phyloP scores from a whole-genome alignment of 2,888 invertebrate genomes.

The Oscheius onirici region DNA sequence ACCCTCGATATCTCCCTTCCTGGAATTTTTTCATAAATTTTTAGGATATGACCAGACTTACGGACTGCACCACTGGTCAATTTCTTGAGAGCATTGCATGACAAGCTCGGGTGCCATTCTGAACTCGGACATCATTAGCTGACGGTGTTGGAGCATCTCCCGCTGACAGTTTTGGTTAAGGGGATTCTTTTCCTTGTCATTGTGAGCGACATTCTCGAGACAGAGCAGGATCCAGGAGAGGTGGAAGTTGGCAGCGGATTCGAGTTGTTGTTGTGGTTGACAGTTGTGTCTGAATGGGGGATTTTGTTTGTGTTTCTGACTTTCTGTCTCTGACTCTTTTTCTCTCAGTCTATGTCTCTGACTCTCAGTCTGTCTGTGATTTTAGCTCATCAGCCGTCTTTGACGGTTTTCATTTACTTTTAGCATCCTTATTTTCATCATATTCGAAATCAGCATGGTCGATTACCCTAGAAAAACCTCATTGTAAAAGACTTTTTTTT shows the following conservation, averaged over 20 bases:
- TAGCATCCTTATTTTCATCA: too few relatives aligned
- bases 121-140: slow-evolving; percentile 87
- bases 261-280: slow-evolving; percentile 76
- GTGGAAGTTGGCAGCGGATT: slow-evolving; percentile 71
- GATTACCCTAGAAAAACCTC: too few relatives aligned
- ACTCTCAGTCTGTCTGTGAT: too few relatives aligned
- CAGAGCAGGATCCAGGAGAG: slow-evolving; percentile 82
- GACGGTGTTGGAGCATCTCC: slow-evolving; percentile 90
- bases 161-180: slow-evolving; percentile 81
- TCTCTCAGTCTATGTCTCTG: too few relatives aligned
- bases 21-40: too few relatives aligned
- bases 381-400: too few relatives aligned
- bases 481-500: too few relatives aligned
- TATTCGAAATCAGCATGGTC: too few relatives aligned
- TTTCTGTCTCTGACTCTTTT: too few relatives aligned
- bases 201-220: slow-evolving; percentile 78
- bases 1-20: slow-evolving; percentile 75
- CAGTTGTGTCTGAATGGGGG: slow-evolving; percentile 80
- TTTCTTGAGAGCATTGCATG: slow-evolving; percentile 80
- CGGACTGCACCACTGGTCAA: slow-evolving; percentile 77
- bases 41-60: too few relatives aligned
- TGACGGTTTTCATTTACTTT: too few relatives aligned
- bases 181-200: slow-evolving; percentile 31
- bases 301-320: too few relatives aligned
- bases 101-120: slow-evolving; percentile 91